phyloP scores from a whole-genome alignment of 1,140 invertebrate genomes.

The Rhagoletis zephyria region DNA sequence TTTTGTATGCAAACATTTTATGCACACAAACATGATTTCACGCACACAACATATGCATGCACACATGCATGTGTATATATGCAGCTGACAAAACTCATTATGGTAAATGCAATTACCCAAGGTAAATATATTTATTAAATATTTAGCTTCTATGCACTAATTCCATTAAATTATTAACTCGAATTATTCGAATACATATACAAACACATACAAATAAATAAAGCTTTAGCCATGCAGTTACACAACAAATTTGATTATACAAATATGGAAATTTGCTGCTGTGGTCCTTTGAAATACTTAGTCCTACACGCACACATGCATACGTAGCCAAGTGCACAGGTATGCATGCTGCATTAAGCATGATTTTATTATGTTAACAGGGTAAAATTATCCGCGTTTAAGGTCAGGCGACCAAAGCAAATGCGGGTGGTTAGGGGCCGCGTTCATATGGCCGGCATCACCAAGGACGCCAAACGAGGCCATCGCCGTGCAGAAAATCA shows the following conservation, averaged over 20 bases:
- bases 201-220: conserved; percentile 13
- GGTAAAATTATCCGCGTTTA: conserved; percentile 6
- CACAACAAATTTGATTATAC: conserved; percentile 39
- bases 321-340: not conserved
- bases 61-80: not conserved
- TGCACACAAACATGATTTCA: not conserved
- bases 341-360: conserved; percentile 11
- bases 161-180: conserved; percentile 17
- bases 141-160: conserved; percentile 11
- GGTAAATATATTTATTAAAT: conserved; percentile 40
- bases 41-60: not conserved
- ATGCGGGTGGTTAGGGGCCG: not conserved
- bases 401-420: not conserved
- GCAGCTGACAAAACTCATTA: not conserved
- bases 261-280: conserved; percentile 31
- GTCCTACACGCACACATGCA: not conserved
- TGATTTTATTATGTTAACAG: not conserved
- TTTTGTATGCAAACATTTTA: not conserved
- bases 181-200: not conserved
- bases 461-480: conserved; percentile 58
- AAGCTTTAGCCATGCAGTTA: conserved; percentile 46
- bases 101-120: conserved; percentile 31
- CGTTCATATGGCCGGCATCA: not conserved
- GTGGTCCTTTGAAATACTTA: conserved; percentile 5
- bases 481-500: not conserved